These are phyloP conservation scores for Empis livida DNA, from an alignment of 2,888 invertebrate species.

Conservation along the genomic window DNA sequence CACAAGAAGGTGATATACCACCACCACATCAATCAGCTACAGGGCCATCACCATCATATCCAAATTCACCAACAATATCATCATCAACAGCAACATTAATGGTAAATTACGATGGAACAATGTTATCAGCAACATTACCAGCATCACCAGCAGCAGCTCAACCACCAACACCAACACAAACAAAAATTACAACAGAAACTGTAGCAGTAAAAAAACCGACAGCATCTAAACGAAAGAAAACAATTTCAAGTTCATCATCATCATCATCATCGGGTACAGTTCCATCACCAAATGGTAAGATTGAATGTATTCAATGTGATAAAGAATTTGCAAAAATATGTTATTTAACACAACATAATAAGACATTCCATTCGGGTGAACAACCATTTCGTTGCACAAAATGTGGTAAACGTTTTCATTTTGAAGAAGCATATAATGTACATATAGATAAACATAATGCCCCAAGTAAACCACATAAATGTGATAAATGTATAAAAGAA, in stretches of 20 bases:
- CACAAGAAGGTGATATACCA: conserved; percentile 30
- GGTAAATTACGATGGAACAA: conserved; percentile 28
- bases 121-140: conserved; percentile 24
- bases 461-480: conserved; percentile 76
- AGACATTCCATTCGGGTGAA: conserved; percentile 75
- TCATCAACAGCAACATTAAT: conserved; percentile 37
- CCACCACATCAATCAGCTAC: conserved; percentile 23
- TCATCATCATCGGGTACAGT: conserved; percentile 17
- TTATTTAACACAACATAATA: conserved; percentile 82
- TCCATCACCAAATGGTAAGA: conserved; percentile 25
- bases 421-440: conserved; percentile 54
- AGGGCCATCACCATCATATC: conserved; percentile 13
- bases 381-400: conserved; percentile 74
- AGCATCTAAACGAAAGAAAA: background rate
- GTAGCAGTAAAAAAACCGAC: background rate
- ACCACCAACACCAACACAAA: conserved; percentile 5
- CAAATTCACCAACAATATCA: conserved; percentile 26
- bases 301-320: conserved; percentile 68
- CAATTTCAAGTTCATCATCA: conserved; percentile 6
- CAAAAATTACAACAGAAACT: background rate
- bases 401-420: conserved; percentile 74
- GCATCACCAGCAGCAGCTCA: conserved; percentile 19
- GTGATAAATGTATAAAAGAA: conserved; percentile 71
- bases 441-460: conserved; percentile 62
- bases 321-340: conserved; percentile 76